Evolutionary conservation across 2,113 vertebrate species (phyloP).

Genomic region (Rhombomys opimus): DNA sequence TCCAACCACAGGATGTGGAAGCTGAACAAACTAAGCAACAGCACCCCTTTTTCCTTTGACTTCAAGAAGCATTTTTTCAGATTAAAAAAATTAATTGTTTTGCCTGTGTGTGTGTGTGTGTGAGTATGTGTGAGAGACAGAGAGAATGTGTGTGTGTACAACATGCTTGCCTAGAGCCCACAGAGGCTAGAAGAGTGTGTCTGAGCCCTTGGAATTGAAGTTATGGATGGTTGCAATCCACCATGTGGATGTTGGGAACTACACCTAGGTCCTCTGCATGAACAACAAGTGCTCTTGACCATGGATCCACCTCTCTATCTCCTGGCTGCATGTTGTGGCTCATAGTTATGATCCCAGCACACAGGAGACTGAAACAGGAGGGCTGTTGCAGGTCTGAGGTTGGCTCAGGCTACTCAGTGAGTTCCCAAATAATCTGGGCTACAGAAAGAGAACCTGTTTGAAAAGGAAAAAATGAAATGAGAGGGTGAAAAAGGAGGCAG

Average conservation of each 20-base stretch:
- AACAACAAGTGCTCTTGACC: background rate
- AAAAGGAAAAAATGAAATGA: background rate
- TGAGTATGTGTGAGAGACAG: background rate
- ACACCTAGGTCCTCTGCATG: background rate
- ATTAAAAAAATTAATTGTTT: background rate
- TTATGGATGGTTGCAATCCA: background rate
- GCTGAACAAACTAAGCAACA: background rate
- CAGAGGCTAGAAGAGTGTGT: background rate
- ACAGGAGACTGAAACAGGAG: background rate
- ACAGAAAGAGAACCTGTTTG: background rate
- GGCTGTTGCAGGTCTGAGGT: background rate
- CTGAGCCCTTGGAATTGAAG: background rate
- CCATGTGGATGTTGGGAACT: background rate
- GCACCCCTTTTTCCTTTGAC: background rate
- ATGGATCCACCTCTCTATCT: background rate
- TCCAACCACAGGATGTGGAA: conserved; percentile 30
- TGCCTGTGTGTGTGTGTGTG: background rate
- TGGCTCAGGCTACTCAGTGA: background rate
- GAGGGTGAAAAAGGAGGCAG: background rate
- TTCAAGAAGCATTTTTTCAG: conserved; percentile 23
- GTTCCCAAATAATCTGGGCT: background rate
- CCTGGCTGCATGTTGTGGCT: background rate
- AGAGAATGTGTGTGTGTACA: too few relatives aligned
- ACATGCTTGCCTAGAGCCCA: background rate
- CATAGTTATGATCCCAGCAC: background rate